Evolutionary conservation across 2,797 vertebrate genomes (phyloP).

Genomic region (Onychomys leucogaster): DNA sequence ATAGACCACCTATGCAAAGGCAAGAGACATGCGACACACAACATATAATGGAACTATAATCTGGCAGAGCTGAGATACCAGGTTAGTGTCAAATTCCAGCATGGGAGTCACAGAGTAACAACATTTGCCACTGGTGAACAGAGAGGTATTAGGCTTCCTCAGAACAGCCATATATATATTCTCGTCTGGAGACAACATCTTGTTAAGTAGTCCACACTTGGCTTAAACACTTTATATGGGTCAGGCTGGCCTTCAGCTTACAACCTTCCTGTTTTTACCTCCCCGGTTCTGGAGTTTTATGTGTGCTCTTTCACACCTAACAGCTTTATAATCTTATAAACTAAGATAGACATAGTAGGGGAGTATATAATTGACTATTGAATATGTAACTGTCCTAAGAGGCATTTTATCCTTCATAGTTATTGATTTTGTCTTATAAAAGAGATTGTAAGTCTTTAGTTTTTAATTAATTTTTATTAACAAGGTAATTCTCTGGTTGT

Average conservation of each 20-base stretch:
- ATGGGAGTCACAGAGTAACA: background rate
- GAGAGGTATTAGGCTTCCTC: background rate
- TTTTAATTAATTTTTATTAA: constrained; percentile 41
- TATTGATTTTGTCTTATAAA: background rate
- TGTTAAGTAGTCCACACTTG: background rate
- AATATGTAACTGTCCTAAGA: background rate
- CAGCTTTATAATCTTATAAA: background rate
- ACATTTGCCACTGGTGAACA: background rate
- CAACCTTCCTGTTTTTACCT: background rate
- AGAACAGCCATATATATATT: background rate
- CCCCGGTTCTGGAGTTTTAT: background rate
- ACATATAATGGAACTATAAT: background rate
- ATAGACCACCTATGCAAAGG: background rate
- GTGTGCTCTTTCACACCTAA: background rate
- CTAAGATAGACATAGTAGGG: background rate
- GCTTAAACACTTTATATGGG: background rate
- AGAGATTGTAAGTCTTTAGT: background rate
- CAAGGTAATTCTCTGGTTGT: constrained; percentile 5
- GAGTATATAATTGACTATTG: background rate
- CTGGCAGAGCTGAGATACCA: background rate
- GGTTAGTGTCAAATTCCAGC: background rate
- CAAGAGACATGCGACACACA: background rate
- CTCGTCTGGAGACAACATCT: background rate
- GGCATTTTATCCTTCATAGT: background rate
- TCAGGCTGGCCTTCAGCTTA: background rate